Base-by-base conservation (phyloP, 2,888 invertebrate species). In the Vandiemenella viatica region DNA sequence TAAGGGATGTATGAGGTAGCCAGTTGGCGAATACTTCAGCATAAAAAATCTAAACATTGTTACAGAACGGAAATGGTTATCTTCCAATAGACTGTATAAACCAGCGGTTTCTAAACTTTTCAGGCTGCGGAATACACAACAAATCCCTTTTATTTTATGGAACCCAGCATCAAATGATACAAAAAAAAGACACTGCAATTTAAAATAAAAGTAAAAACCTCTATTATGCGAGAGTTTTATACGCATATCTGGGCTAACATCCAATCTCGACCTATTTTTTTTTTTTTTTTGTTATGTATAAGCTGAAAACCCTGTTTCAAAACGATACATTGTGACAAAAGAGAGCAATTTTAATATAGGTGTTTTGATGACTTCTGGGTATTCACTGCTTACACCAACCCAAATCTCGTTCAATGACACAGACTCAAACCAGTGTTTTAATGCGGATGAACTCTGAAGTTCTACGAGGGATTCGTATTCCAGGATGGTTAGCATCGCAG, bases 161-260 rank as follows among this genome's bases (percentile, higher is more conserved):
- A 50, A 45, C 8, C 45, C 49, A n/a, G 40, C 37, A 37, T 50
- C 48, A 50, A 49, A 49, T 49, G 37, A 50, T 49, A 50, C 49
- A 49, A 49, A 49, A 40, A 10, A 50, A 50, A 50, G 21, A 50
- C 49, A 50, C 49, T 50, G 50, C 38, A 37, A 46, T 20, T 15
- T 15, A 26, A 23, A 50, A 50, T 44, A 46, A 41, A 48, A 6
- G 45, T 26, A 52, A 21, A 44, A 40, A 43, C 46, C 32, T 32
- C n/a, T 38, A 6, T 10, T 38, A 15, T 38, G 38, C 5, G n/a
- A n/a, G n/a, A n/a, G n/a, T n/a, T n/a, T n/a, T n/a, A n/a, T n/a
- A n/a, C n/a, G n/a, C n/a, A n/a, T n/a, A n/a, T n/a, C n/a, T n/a
- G n/a, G n/a, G n/a, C n/a, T n/a, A n/a, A 15, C 6, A 38, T 38